Evolutionary conservation across 2,113 vertebrate species (phyloP), one percentile per base, ranked within the genome.

Genomic region (Tetrax tetrax): DNA sequence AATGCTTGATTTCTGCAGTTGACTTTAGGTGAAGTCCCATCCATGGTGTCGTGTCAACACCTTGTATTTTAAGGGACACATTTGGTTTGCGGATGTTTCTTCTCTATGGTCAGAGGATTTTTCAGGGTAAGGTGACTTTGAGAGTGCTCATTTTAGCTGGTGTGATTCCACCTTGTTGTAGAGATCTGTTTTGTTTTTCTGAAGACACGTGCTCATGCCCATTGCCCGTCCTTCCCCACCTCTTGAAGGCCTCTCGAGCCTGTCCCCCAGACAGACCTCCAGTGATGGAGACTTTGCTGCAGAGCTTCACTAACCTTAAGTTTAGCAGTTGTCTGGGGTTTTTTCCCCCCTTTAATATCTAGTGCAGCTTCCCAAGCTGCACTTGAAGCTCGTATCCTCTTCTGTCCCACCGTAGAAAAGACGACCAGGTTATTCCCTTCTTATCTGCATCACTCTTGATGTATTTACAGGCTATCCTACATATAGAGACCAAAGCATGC

Each of bases 311-410:
- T 47, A 23, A 8, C 68, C 15, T 63, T 7, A 2, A 4, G 5
- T 33, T 59, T 15, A 25, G 47, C 3, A 4, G 14, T 31, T 9
- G 2, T 27, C 16, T 60, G 70, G 29, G 6, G 4, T 33, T 70
- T 20, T 21, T 18, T 23, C 6, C 2, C 23, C 12, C 3, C 4
- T 13, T 29, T 8, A 14, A 24, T 16, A 35, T 12, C 61, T 35
- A 19, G 13, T 22, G 51, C 65, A 54, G 38, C 20, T 93, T 85
- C 78, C 77, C n/a, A 0, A 31, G 47, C 68, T 63, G 72, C 11
- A 0, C 47, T 37, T 87, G 48, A 19, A 37, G 11, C 10, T 78
- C 0, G 0, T 37, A 12, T 61, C 61, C 43, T 66, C 10, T 4
- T 56, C 41, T 69, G 15, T 63, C 33, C 54, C 10, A 5, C 23